Evolutionary conservation across 2,797 vertebrate species (phyloP).

Genomic region (Hapalemur alaotrensis): DNA sequence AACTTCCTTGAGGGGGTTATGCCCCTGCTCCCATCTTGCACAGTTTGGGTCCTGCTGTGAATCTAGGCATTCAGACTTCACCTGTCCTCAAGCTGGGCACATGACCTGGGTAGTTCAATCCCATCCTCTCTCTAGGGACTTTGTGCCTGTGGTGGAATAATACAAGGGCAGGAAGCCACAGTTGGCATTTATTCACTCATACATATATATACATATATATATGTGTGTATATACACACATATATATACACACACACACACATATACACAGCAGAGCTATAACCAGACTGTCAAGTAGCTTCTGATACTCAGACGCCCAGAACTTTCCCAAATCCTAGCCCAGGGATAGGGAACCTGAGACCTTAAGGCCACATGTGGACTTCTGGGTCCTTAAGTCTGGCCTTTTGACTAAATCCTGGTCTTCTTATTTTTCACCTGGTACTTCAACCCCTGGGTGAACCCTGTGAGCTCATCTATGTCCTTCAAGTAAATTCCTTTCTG

Average conservation of each 20-base stretch:
- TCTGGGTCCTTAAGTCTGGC: background rate
- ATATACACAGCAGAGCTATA: background rate
- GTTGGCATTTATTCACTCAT: no score
- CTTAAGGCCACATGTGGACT: background rate
- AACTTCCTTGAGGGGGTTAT: background rate
- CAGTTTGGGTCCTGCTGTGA: background rate
- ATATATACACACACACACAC: no score
- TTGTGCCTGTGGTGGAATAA: background rate
- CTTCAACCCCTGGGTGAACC: background rate
- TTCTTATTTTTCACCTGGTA: background rate
- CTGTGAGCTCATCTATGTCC: fast-evolving
- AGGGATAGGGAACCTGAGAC: background rate
- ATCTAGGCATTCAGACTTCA: background rate
- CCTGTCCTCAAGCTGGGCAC: no score
- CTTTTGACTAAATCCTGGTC: background rate
- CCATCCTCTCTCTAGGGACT: background rate
- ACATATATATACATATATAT: no score
- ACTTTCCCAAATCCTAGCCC: background rate
- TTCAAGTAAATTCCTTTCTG: background rate
- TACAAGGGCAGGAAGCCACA: background rate
- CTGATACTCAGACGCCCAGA: background rate
- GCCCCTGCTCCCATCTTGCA: background rate
- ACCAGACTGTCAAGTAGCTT: background rate
- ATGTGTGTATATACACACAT: no score
- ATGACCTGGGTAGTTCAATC: background rate